Base-by-base conservation (phyloP, 1,140 invertebrate genomes). In the Drosophila kurseongensis region DNA sequence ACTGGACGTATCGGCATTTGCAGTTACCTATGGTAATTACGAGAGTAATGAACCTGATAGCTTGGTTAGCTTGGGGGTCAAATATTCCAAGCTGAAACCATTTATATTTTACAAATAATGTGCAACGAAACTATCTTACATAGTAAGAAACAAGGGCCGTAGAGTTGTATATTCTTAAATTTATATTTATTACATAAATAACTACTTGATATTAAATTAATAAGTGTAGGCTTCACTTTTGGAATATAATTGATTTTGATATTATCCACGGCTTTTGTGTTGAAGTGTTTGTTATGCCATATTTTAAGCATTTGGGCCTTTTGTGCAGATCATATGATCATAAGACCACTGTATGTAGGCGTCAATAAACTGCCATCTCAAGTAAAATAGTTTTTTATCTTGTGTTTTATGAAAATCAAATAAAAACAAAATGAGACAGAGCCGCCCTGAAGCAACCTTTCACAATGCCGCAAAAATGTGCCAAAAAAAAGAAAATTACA, bases 391-490 rank as follows among this genome's bases (percentile, higher is more conserved):
- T 5, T 62, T 48, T 16, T 9, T 32, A 47, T 40, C 35, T 23
- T 40, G 45, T 47, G 10, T 40, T 18, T 67, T 7, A 13, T 14
- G 35, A 67, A 52, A 32, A 65, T 14, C 32, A 36, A 13, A 47
- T 13, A 38, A 65, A 32, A 47, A 38, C 35, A 8, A 51, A 52
- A 29, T 18, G 10, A 59, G 38, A 45, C 41, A 18, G 13, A 42
- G 42, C 12, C 29, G 54, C 47, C 68, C 60, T 63, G 50, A 59
- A 52, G 44, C 61, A 82, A 79, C 82, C 82, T 86, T 86, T 88
- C 83, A 88, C 83, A 78, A 71, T 75, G 48, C 41, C 42, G 32
- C 48, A 67, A 65, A 62, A 52, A 66, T 66, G 60, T 79, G 83
- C 73, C 67, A 84, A 84, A 84, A 78, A 66, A 41, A 50, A 29